Base-by-base conservation (phyloP, 2,888 invertebrate genomes). In the Loripinus fragilis region DNA sequence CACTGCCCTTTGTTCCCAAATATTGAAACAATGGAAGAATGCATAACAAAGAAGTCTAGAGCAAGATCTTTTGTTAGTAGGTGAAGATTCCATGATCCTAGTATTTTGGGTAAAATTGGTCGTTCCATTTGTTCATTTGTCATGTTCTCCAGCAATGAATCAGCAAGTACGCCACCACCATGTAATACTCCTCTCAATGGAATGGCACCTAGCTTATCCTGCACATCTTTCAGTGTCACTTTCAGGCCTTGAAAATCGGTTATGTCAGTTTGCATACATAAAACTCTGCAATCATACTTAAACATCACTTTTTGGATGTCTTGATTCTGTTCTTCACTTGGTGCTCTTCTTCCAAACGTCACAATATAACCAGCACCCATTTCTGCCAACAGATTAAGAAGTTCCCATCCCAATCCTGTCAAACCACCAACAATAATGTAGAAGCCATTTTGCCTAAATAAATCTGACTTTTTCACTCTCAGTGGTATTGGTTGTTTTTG, bases 391-490 rank as follows among this genome's bases (percentile, higher is more conserved):
- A 83, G 76, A 15, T 80, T 74, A 1, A 88, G 78, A 38, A 86
- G 71, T n/a, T 86, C 85, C 89, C 89, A 89, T 5, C 90, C 90
- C 1, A 90, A 78, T 3, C 90, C 90, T 7, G 87, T 89, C 15
- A 87, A 78, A 2, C 90, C 89, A 17, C 90, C 90, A 10, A 89
- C 85, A 20, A 89, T 83, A 15, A 90, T 65, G 65, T 90, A 90
- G 20, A 78, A 73, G 25, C 82, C 78, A 25, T 86, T 69, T 33
- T 74, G 64, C 23, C 86, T 64, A 48, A 90, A 84, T 0, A 88
- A 50, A 1, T 35, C 28, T 50, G 65, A 12, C n/a, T 64, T 45
- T 30, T 23, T 45, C 20, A 23, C 48, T 38, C 65, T 52, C 1
- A 52, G 25, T 7, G 52, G 52, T 15, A 52, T 25, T 7, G 2